Conservation (phyloP, 2,888 invertebrate genomes). For the Psylliodes chrysocephalus region DNA sequence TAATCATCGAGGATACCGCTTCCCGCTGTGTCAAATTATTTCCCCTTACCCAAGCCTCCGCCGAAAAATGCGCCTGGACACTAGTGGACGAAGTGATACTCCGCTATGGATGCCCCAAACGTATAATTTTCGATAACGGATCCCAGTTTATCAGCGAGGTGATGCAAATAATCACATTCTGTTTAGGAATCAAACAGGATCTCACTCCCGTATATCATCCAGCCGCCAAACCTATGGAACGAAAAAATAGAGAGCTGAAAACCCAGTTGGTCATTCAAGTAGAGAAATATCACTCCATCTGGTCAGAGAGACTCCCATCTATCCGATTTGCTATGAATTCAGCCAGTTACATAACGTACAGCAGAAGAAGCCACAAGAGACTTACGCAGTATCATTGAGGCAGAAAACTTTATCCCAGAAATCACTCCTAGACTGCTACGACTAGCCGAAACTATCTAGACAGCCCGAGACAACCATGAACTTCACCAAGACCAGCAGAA, state of each 20-base stretch:
- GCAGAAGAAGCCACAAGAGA: slow-evolving; percentile 48
- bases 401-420: slow-evolving; percentile 43
- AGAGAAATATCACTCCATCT: slow-evolving; percentile 52
- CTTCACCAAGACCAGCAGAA: slow-evolving; percentile 1
- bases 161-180: slow-evolving; percentile 53
- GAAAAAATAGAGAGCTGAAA: slow-evolving; percentile 54
- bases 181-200: slow-evolving; percentile 25
- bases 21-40: slow-evolving; percentile 50
- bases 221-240: slow-evolving; percentile 42
- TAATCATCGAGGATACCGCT: slow-evolving; percentile 48
- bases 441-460: slow-evolving; percentile 18
- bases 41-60: slow-evolving; percentile 41
- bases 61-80: slow-evolving; percentile 44
- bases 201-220: slow-evolving; percentile 43
- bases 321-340: slow-evolving; percentile 60
- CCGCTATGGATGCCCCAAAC: slow-evolving; percentile 54
- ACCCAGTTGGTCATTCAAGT: slow-evolving; percentile 52
- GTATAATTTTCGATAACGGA: slow-evolving; percentile 57
- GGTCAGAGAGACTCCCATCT: slow-evolving; percentile 52
- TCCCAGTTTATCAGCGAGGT: slow-evolving; percentile 51
- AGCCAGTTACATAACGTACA: slow-evolving; percentile 49
- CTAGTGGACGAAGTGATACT: slow-evolving; percentile 50
- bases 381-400: neutral
- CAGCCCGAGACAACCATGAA: slow-evolving; percentile 23
- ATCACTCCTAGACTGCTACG: slow-evolving; percentile 49